Evolutionary conservation across 2,113 vertebrate species (phyloP).

Genomic region (Archocentrus centrarchus): DNA sequence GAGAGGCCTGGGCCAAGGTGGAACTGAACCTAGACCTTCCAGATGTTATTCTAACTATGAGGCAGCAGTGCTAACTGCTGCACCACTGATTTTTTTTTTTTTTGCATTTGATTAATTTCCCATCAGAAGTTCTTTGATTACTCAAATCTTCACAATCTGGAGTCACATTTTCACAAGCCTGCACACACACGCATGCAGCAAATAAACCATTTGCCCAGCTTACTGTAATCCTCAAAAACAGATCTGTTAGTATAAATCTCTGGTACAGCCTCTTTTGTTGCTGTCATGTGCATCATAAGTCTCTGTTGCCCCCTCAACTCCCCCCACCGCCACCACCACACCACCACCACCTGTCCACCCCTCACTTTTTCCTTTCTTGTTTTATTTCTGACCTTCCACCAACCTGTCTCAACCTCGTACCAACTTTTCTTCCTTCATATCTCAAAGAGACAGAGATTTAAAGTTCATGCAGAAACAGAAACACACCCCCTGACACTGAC

Average conservation of each 20-base stretch:
- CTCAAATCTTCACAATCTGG: background rate
- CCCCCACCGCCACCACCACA: background rate
- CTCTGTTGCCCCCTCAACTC: background rate
- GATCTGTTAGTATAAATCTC: constrained; percentile 40
- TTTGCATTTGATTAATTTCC: background rate
- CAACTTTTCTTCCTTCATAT: constrained; percentile 8
- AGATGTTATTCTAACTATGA: too few species aligned
- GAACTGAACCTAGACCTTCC: too few species aligned
- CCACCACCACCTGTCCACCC: background rate
- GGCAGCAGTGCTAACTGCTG: too few species aligned
- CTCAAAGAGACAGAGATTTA: constrained; percentile 20
- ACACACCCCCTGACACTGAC: constrained; percentile 23
- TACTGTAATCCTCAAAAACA: constrained; percentile 49
- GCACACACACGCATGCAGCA: background rate
- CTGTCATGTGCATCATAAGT: constrained; percentile 17
- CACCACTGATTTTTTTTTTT: too few species aligned
- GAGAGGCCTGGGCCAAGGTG: too few species aligned
- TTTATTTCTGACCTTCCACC: constrained; percentile 3
- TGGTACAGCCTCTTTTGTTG: constrained; percentile 11
- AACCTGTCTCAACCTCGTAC: constrained; percentile 2
- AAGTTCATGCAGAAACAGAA: constrained; percentile 13
- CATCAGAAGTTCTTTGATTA: background rate
- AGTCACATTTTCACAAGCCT: too few species aligned
- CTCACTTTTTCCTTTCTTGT: background rate
- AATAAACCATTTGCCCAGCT: constrained; percentile 7